phyloP scores from a whole-genome alignment of 1,140 invertebrate species.

The Drosophila guanche region DNA sequence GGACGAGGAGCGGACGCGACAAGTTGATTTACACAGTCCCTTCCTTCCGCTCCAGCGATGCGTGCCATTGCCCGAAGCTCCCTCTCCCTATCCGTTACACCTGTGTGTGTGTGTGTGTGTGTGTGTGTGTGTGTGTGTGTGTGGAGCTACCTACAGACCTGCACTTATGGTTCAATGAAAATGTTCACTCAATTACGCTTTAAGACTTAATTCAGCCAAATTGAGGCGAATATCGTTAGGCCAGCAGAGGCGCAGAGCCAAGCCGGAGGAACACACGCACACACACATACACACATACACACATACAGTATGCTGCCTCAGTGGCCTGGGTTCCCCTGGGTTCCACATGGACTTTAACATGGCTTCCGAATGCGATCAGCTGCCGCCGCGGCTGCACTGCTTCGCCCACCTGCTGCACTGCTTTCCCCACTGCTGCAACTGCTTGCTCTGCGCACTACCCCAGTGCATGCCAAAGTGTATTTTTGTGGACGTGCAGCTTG shows the following conservation, averaged over 20 bases:
- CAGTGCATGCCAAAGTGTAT: background rate
- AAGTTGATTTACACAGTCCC: conserved; percentile 64
- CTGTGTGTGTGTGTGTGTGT: too few relatives aligned
- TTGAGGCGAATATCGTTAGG: conserved; percentile 69
- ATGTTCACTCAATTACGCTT: conserved; percentile 82
- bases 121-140: too few relatives aligned
- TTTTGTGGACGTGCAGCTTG: conserved; percentile 2
- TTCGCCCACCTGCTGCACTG: too few relatives aligned
- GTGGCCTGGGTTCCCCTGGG: too few relatives aligned
- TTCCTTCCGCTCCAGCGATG: conserved; percentile 36
- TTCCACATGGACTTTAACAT: too few relatives aligned
- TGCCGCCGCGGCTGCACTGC: too few relatives aligned
- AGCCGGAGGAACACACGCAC: conserved; percentile 37
- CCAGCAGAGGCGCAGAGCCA: too few relatives aligned
- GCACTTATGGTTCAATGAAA: conserved; percentile 75
- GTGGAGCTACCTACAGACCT: background rate
- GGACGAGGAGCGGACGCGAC: conserved; percentile 6
- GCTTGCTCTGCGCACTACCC: background rate
- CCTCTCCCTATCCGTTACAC: too few relatives aligned
- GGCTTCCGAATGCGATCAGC: too few relatives aligned
- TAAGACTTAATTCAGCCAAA: conserved; percentile 79
- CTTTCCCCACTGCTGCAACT: background rate
- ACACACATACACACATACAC: conserved; percentile 9
- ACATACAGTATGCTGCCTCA: background rate
- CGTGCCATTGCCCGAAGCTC: too few relatives aligned